Evolutionary conservation across 2,113 vertebrate species (phyloP), one percentile per base, ranked within the genome.

Genomic region (Ginglymostoma cirratum): DNA sequence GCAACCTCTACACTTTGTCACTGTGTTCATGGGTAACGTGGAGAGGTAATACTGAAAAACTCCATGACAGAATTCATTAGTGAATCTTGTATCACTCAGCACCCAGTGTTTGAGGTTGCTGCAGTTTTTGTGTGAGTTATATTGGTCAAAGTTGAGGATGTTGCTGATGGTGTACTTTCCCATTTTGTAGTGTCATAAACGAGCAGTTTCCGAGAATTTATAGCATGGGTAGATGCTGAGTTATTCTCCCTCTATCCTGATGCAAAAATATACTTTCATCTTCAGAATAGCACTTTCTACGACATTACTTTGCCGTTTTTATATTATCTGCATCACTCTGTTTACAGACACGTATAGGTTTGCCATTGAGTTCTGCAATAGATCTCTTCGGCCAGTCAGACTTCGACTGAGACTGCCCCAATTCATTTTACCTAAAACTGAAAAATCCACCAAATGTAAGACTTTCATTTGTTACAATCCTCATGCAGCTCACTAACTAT

Each of bases 11-110:
- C 98, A 98, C 97, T 99, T 99, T 94, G 98, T 99, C 96, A 99
- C 99, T 5, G 97, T 99, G 96, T 99, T 99, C 97, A 99, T 99
- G 97, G 99, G 99, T 21, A 99, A 98, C 0, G 97, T 99, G 96
- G 99, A 99, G 96, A 99, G 99, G 99, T 99, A 97, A 8, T 21
- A 21, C 17, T n/a, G 38, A 23, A 61, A 34, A 67, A 48, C 38
- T n/a, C 66, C 3, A 5, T 27, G 38, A 45, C 86, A 69, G 66
- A 69, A 92, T 92, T 92, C n/a, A 23, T 6, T 89, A 52, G 24
- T 10, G 14, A 34, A 52, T 30, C 48, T 61, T 61, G 14, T 55
- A 61, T 15, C 52, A 61, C 65, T 38, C 34, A 66, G 55, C 61
- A 65, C 17, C 38, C 21, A n/a, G 34, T 38, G 61, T 66, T 92